Evolutionary conservation across 2,888 invertebrate species (phyloP), one percentile per base, ranked within the genome.

Genomic region (Tenthredo distinguenda): DNA sequence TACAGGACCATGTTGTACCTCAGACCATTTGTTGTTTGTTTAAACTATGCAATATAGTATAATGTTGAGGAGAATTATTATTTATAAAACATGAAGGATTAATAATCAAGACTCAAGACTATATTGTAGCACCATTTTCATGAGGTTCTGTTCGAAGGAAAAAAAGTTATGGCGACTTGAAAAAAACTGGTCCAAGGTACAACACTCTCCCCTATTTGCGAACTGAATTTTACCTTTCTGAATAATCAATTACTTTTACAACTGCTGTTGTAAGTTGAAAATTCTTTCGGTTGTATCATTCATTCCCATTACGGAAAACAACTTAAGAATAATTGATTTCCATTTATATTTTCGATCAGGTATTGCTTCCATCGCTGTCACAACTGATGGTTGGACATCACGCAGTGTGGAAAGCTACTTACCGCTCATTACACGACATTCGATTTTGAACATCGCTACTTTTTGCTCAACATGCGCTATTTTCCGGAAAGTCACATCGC

Each of bases 321-420:
- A 55, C 55, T 55, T 55, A n/a, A 55, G 55, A 55, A 55, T 26
- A 21, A 65, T 65, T 65, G 12, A 31, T 2, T 65, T 65, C 10
- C 12, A 12, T 65, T 2, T 65, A 31, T 31, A 31, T 21, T 26
- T 26, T 6, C 65, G 7, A 65, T 21, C 31, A 65, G 65, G 26
- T 21, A 65, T 65, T 31, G 10, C 65, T 12, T 12, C 31, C 1
- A 31, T 86, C 43, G 85, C 87, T 31, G 55, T 88, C 47, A 90
- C 89, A 47, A 89, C 88, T n/a, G 89, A 90, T 85, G 87, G 87
- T 47, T 90, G 88, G 89, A 89, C 87, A 26, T 90, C 89, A 34
- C 83, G 87, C 71, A 87, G 86, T 47, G 88, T 76, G 26, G 88
- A 89, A 81, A 87, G 88, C 2, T 89, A 89, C 84, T 89, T 26